phyloP scores from a whole-genome alignment of 2,888 invertebrate genomes.

The Andrena chrysosceles region DNA sequence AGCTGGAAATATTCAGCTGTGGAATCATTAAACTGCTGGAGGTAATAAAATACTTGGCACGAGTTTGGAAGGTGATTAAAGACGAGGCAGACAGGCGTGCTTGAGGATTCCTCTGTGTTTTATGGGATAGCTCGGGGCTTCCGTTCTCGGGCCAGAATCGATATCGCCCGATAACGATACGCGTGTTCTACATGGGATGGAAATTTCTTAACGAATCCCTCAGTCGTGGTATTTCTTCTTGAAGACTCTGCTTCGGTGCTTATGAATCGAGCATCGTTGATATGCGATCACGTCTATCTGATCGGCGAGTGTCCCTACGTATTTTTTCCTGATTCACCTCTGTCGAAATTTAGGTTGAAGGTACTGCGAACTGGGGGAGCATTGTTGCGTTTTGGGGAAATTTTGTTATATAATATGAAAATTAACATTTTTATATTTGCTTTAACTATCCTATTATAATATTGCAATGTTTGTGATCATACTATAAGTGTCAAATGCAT shows the following conservation, averaged over 20 bases:
- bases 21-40: not conserved
- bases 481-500: too few species aligned
- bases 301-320: not conserved
- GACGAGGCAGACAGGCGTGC: not conserved
- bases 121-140: constrained; percentile 6
- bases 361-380: too few species aligned
- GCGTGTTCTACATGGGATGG: not conserved
- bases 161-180: constrained; percentile 1
- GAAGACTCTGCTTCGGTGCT: constrained; percentile 20
- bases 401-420: too few species aligned
- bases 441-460: too few species aligned
- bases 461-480: too few species aligned
- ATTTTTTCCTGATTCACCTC: constrained; percentile 8
- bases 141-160: constrained; percentile 11
- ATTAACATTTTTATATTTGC: too few species aligned
- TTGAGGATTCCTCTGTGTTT: not conserved
- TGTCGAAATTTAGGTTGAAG: not conserved
- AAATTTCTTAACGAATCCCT: constrained; percentile 9
- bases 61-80: not conserved
- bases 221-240: not conserved
- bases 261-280: constrained; percentile 37
- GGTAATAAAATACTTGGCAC: not conserved
- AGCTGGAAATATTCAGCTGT: not conserved
- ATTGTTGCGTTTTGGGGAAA: too few species aligned
- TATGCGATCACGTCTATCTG: constrained; percentile 25